Base-by-base conservation (phyloP, 2,888 invertebrate species). In the Xestia ashworthii region DNA sequence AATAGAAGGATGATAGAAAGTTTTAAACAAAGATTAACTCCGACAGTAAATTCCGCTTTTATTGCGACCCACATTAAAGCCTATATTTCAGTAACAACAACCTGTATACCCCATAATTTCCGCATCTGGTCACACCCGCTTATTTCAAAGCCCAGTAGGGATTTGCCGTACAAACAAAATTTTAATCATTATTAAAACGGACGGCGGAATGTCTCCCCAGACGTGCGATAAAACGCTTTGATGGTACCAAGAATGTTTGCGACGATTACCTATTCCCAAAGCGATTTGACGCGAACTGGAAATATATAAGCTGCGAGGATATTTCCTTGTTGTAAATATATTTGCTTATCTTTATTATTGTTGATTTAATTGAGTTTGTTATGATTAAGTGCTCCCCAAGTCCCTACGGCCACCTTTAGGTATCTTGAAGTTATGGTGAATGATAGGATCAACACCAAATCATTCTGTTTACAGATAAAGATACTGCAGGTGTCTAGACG, bases 171-270 rank as follows among this genome's bases (percentile, higher is more conserved):
- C 79, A 86, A 88, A 88, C 83, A 87, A 88, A 87, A 82, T 87
- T 88, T 88, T 88, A 88, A 88, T 87, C 87, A 87, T 87, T 88
- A 87, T 87, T 87, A 88, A 88, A 88, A 85, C 79, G 80, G 81
- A 87, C 82, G 83, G 66, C 58, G 72, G 71, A 81, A 86, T 87
- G 78, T 77, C 81, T 85, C 82, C 86, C 84, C 75, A 71, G 87
- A 85, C 84, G 86, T 79, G 78, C 86, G 86, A 88, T 88, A 88
- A 88, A 85, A 88, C 86, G 87, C 76, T 88, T 88, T 88, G 87
- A 88, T 83, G 82, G 81, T 80, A 77, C 83, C 82, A 84, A 81
- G 80, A 88, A 87, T 88, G 86, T 74, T 75, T 85, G 80, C 76
- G 83, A 86, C 83, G 81, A 86, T 87, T 88, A 87, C 87, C 85